Conservation (phyloP, 2,888 invertebrate species). For the Ochropacha duplaris region DNA sequence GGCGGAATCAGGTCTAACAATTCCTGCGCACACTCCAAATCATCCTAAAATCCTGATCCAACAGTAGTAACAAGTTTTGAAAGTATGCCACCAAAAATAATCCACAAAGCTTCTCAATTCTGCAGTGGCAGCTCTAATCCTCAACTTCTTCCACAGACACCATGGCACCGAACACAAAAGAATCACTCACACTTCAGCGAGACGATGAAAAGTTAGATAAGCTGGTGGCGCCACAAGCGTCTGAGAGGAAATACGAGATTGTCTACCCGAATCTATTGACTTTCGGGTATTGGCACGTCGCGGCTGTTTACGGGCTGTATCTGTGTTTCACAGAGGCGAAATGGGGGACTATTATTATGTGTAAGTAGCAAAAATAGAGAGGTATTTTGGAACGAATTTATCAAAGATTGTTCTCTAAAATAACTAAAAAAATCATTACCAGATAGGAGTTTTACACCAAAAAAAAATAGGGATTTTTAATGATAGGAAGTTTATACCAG, state of each 20-base stretch:
- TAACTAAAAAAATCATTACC: too few relatives aligned
- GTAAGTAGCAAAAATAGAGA: conserved; percentile 14
- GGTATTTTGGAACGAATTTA: background rate
- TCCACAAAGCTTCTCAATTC: too few relatives aligned
- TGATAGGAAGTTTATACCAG: too few relatives aligned
- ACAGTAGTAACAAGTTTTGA: too few relatives aligned
- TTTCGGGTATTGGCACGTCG: conserved; percentile 26
- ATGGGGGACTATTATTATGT: conserved; percentile 23
- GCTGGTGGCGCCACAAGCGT: conserved; percentile 9
- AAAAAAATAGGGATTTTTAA: too few relatives aligned
- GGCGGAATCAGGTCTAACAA: too few relatives aligned
- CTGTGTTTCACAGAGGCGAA: conserved; percentile 24
- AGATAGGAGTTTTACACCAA: too few relatives aligned
- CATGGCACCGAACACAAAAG: conserved; percentile 16
- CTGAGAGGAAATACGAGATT: conserved; percentile 21
- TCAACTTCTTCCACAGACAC: background rate
- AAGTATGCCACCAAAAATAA: too few relatives aligned
- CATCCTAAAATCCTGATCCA: too few relatives aligned
- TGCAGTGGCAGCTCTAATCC: too few relatives aligned
- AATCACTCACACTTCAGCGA: background rate
- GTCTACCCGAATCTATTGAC: conserved; percentile 28
- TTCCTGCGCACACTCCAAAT: too few relatives aligned
- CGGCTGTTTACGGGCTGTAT: conserved; percentile 37
- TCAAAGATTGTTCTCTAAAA: too few relatives aligned
- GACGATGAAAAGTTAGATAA: conserved; percentile 8